Base-by-base conservation (phyloP, 2,888 invertebrate genomes). In the Melitaea athalia region DNA sequence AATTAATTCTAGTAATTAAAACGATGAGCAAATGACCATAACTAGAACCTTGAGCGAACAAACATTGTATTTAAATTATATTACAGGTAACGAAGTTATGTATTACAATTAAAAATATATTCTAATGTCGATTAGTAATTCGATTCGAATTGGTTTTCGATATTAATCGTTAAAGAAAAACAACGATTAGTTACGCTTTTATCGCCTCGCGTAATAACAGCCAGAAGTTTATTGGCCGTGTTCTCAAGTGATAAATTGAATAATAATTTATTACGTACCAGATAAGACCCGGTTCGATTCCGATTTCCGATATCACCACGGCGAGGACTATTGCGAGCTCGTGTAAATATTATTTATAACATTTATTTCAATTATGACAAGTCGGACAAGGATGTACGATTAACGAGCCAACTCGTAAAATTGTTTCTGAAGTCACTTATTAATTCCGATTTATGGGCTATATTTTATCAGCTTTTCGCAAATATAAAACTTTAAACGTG, bases 1-100 rank as follows among this genome's bases (percentile, higher is more conserved):
- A 90, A 91, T 91, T 91, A 91, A 91, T 91, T 89, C 87, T 85
- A 86, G 87, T 89, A 87, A 89, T 91, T 91, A 88, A 88, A 88
- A 83, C 38, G 78, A 80, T 79, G 82, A 63, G 49, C 62, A 67
- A 67, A 55, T 62, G 68, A 59, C 63, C 59, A 57, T 59, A 71
- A 66, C 66, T 60, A 65, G 42, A 15, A 10, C 33, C n/a, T 80
- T 80, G 78, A 59, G 79, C 78, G 55, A 31, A 59, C 61, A 69
- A 65, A 69, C 61, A 67, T 66, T 59, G 50, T n/a, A 15, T 61
- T 57, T 6, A 24, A 38, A 38, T 38, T 8, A 38, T 38, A 38
- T 38, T 38, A 38, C 38, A 38, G 6, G 0, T 38, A 2, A 38
- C 38, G 38, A 38, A 38, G 38, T 5, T 38, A 8, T 7, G 38